Percentiles rank a stretch among this genome's conserved stretches.
Evolutionary conservation across 2,113 vertebrate genomes (phyloP).

Genomic region (Tor tambroides): DNA sequence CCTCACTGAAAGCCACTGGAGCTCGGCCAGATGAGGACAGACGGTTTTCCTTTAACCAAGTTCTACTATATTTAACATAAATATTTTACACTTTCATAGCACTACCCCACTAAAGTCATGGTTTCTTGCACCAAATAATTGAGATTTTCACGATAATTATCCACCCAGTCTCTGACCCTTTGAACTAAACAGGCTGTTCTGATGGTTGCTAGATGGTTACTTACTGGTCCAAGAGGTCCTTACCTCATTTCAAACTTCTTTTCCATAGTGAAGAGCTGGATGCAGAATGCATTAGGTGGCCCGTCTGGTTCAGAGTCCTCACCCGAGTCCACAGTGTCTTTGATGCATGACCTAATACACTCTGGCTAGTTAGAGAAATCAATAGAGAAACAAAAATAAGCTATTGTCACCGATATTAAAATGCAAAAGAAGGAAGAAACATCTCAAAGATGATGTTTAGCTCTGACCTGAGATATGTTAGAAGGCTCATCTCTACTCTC

Average conservation of each 20-base stretch:
- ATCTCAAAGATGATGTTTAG: background rate
- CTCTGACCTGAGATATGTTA: slow-evolving; percentile 24
- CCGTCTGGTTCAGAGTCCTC: slow-evolving; percentile 24
- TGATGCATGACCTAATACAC: background rate
- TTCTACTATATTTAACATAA: no score
- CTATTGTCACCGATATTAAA: background rate
- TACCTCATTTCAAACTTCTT: slow-evolving; percentile 84
- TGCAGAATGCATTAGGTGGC: slow-evolving; percentile 75
- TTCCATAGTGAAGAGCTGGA: slow-evolving; percentile 83
- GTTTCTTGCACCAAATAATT: background rate
- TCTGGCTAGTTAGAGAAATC: slow-evolving; percentile 45
- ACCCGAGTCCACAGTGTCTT: background rate
- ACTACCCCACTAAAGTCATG: background rate
- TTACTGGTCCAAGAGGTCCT: background rate
- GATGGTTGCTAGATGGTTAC: background rate
- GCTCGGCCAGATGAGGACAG: slow-evolving; percentile 7
- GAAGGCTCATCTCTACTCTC: background rate
- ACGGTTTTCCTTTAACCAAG: slow-evolving; percentile 8
- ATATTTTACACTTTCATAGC: background rate
- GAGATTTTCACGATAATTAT: background rate
- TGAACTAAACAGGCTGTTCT: background rate
- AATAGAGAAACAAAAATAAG: background rate
- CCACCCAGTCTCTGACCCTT: background rate
- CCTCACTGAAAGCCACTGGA: slow-evolving; percentile 62
- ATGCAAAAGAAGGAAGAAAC: background rate